These are phyloP conservation scores for Dryoscopus gambensis DNA, from an alignment of 2,113 vertebrate genomes.

Conservation along the genomic window DNA sequence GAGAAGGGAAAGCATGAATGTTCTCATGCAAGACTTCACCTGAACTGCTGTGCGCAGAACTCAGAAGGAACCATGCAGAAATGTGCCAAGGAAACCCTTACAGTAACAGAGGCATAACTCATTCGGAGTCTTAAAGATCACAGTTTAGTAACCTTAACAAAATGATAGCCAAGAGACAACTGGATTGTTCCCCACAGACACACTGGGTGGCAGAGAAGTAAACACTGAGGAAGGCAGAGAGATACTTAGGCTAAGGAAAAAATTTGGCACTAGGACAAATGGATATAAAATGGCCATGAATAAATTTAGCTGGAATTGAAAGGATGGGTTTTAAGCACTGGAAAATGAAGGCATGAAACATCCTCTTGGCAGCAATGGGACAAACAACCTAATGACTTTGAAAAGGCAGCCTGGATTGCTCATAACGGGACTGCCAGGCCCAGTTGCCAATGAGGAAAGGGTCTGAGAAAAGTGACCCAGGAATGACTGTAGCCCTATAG, in stretches of 20 bases:
- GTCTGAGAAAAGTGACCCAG: not conserved
- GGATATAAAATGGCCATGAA: conserved; percentile 3
- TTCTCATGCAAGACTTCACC: not conserved
- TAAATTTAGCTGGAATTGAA: conserved; percentile 29
- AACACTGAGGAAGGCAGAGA: not conserved
- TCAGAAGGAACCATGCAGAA: not conserved
- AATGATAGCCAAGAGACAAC: not conserved
- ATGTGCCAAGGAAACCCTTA: not conserved
- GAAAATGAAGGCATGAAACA: conserved; percentile 24
- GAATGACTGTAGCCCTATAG: not conserved
- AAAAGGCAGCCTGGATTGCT: not conserved
- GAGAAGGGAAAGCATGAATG: not conserved
- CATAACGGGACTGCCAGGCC: not conserved
- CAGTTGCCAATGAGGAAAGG: not conserved
- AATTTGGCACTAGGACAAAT: conserved; percentile 21
- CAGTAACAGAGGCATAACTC: not conserved
- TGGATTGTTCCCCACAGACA: not conserved
- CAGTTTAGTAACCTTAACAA: not conserved
- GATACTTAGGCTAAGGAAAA: not conserved
- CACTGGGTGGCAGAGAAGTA: not conserved
- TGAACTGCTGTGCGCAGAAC: not conserved
- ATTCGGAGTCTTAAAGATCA: not conserved
- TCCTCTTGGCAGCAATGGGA: not conserved
- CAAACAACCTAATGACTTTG: not conserved
- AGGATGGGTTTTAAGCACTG: conserved; percentile 2